Evolutionary conservation across 1,140 invertebrate genomes (phyloP).

Genomic region (Trachelipus rathkii): DNA sequence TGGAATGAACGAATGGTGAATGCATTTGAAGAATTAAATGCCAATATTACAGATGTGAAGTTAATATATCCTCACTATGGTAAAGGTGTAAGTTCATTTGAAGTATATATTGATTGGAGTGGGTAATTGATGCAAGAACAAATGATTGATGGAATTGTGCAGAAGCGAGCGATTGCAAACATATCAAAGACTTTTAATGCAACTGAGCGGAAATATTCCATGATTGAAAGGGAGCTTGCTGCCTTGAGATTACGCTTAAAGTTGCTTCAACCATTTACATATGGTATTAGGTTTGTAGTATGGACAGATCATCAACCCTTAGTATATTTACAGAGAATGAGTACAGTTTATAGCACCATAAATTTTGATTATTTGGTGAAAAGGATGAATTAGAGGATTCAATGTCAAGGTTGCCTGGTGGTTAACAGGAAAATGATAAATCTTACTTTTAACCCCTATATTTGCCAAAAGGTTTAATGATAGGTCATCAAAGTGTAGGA

Average conservation of each 20-base stretch:
- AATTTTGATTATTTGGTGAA: conserved; percentile 5
- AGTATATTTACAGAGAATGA: conserved; percentile 3
- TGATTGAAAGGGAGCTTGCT: neutral
- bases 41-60: too few relatives aligned
- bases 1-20: too few relatives aligned
- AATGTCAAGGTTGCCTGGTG: neutral
- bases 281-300: conserved; percentile 10
- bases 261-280: neutral
- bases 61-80: too few relatives aligned
- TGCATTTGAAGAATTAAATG: too few relatives aligned
- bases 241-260: conserved; percentile 1
- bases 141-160: too few relatives aligned
- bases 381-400: neutral
- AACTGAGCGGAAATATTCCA: conserved; percentile 10
- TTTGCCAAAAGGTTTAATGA: too few relatives aligned
- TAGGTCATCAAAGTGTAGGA: neutral
- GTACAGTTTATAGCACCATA: neutral
- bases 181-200: neutral
- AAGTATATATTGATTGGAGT: too few relatives aligned
- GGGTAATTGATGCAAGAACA: too few relatives aligned
- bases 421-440: neutral
- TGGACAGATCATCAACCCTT: conserved; percentile 7
- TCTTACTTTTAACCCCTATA: too few relatives aligned
- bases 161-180: too few relatives aligned
- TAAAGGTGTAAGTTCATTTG: too few relatives aligned